A percentile compares a stretch with the other conserved stretches of the same genome.
These are phyloP conservation scores for Probosciger aterrimus DNA, from an alignment of 2,113 vertebrate genomes.

Conservation along the genomic window DNA sequence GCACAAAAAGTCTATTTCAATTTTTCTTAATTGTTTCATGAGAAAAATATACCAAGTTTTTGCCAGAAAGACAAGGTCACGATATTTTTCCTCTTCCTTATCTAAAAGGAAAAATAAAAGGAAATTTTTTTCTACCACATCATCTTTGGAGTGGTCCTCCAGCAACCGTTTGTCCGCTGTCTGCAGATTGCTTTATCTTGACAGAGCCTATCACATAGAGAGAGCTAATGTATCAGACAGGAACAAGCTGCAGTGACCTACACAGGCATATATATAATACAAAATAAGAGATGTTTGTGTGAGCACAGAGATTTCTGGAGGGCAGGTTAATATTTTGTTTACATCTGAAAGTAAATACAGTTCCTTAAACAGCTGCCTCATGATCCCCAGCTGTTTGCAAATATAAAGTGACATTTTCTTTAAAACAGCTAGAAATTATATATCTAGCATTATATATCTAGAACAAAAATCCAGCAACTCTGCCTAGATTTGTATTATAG, in stretches of 20 bases:
- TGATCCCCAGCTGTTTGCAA: neutral
- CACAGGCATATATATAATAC: neutral
- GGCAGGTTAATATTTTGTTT: conserved; percentile 48
- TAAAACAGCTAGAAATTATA: neutral
- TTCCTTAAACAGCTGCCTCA: conserved; percentile 34
- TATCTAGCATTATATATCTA: neutral
- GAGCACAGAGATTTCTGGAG: conserved; percentile 38
- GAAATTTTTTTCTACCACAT: neutral
- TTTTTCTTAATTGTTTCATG: neutral
- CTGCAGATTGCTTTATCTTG: neutral
- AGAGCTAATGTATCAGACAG: neutral
- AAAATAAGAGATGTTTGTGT: neutral
- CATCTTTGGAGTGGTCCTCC: neutral
- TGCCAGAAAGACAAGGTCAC: neutral
- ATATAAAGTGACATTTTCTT: conserved; percentile 1
- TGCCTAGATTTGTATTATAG: neutral
- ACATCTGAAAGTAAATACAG: conserved; percentile 33
- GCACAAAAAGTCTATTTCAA: neutral
- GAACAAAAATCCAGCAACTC: neutral
- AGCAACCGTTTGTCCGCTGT: neutral
- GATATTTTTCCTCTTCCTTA: neutral
- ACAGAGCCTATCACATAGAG: neutral
- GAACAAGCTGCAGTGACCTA: neutral
- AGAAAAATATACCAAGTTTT: neutral
- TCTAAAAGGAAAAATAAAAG: neutral